phyloP scores from a whole-genome alignment of 2,888 invertebrate genomes.

The Operophtera brumata region DNA sequence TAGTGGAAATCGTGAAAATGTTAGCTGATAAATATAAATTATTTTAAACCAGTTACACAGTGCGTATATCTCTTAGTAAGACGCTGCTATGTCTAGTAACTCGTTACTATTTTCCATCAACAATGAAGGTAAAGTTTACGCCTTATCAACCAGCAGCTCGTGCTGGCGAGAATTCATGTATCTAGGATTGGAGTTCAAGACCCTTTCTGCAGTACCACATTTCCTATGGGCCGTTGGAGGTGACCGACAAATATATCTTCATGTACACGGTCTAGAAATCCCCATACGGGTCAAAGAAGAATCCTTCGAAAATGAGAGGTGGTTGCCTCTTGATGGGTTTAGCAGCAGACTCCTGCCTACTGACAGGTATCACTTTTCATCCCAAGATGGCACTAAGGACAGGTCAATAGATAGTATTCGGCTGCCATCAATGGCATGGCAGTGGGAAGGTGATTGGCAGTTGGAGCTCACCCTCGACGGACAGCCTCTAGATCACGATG shows the following conservation, averaged over 20 bases:
- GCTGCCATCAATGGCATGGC: conserved; percentile 96
- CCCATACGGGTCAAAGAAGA: conserved; percentile 95
- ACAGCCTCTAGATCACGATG: conserved; percentile 93
- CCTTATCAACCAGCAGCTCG: conserved; percentile 88
- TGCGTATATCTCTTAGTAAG: neutral
- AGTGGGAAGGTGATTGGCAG: conserved; percentile 98
- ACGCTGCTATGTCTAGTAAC: conserved; percentile 79
- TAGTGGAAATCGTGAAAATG: neutral
- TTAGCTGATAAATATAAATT: neutral
- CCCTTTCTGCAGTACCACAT: conserved; percentile 90
- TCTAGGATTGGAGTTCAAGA: conserved; percentile 93
- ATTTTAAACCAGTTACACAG: neutral
- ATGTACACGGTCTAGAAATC: conserved; percentile 93
- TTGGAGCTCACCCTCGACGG: conserved; percentile 91
- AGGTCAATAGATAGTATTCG: conserved; percentile 90
- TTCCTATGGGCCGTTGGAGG: conserved; percentile 96
- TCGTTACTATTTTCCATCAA: conserved; percentile 90
- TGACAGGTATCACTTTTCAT: conserved; percentile 93
- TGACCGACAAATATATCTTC: conserved; percentile 95
- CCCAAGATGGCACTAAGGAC: conserved; percentile 89
- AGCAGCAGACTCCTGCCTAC: conserved; percentile 91
- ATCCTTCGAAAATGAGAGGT: conserved; percentile 96
- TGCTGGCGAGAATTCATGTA: conserved; percentile 94
- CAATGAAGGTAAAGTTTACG: conserved; percentile 93
- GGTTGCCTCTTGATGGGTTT: conserved; percentile 95